Conservation (phyloP, 2,888 invertebrate species). For the Pollenia labialis region DNA sequence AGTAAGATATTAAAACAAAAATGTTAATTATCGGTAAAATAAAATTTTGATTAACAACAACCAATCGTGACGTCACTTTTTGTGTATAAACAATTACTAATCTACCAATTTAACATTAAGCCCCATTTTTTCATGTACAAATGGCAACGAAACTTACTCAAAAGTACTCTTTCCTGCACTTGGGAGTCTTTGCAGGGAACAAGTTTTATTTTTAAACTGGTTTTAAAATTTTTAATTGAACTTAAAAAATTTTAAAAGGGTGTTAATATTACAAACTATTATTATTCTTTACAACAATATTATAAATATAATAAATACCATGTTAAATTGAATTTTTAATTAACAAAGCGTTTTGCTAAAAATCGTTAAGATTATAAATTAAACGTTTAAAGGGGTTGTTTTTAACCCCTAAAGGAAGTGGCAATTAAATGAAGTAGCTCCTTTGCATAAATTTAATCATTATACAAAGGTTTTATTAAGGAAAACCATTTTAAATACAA, state of each 20-base stretch:
- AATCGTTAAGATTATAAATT: not conserved
- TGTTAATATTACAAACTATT: too few species aligned
- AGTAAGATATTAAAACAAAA: not conserved
- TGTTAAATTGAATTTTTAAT: conserved; percentile 20
- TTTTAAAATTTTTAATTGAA: not conserved
- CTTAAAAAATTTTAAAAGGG: too few species aligned
- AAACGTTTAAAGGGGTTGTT: not conserved
- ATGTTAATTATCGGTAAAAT: conserved; percentile 7
- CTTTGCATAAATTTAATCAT: conserved; percentile 32
- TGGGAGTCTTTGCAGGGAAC: conserved; percentile 30
- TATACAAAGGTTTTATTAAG: not conserved
- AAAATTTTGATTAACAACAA: not conserved
- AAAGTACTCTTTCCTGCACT: conserved; percentile 16
- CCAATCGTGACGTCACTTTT: conserved; percentile 38
- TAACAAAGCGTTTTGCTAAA: conserved; percentile 13
- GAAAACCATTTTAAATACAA: conserved; percentile 20
- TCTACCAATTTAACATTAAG: conserved; percentile 13
- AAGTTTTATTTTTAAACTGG: not conserved
- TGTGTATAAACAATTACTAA: conserved; percentile 32
- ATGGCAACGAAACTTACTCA: not conserved
- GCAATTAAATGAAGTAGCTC: conserved; percentile 39
- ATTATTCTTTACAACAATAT: not conserved
- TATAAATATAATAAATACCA: not conserved
- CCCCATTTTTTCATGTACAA: conserved; percentile 12
- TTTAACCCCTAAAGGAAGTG: conserved; percentile 18